Evolutionary conservation across 2,113 vertebrate species (phyloP), one percentile per base, ranked within the genome.

Genomic region (Heterochromis multidens): DNA sequence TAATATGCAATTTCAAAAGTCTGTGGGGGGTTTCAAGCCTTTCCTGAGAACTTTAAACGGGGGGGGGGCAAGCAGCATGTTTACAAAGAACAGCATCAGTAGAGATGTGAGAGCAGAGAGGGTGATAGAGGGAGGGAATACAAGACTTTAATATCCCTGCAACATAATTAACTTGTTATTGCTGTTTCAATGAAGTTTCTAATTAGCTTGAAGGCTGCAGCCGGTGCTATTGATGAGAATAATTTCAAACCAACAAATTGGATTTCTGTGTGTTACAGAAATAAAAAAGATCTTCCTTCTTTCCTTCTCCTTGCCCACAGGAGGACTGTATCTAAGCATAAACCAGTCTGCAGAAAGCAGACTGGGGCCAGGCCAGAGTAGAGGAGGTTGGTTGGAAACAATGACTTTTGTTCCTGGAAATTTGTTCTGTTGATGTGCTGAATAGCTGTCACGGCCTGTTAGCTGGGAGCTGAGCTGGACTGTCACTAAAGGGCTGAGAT

Each of bases 101-200:
- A 35, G 82, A 89, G 78, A 72, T 54, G 59, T 49, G 90, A 89
- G 90, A 86, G 57, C 78, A 74, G 85, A 76, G 79, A 82, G 80
- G 87, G 37, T 70, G 88, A 84, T 49, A 65, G 74, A 84, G 79
- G 54, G 76, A 84, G 88, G 91, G 87, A 87, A 89, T 77, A 87
- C 90, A 87, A 11, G 27, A 78, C 86, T 91, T 93, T 91, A 93
- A 94, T 94, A 95, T 93, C 88, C 85, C 87, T 88, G 84, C 79
- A 90, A 88, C 88, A 92, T 94, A 95, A 96, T 95, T 91, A 94
- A 92, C 92, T 93, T 88, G 92, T 94, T 94, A 93, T 92, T 94
- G 92, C 90, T 82, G 87, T 94, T 93, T 93, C 90, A 90, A 70
- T 88, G 84, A 88, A 93, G 93, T 91, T 92, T 89, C 89, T 94